These are phyloP conservation scores for Hippoglossus hippoglossus DNA, from an alignment of 2,797 vertebrate genomes.

Conservation along the genomic window DNA sequence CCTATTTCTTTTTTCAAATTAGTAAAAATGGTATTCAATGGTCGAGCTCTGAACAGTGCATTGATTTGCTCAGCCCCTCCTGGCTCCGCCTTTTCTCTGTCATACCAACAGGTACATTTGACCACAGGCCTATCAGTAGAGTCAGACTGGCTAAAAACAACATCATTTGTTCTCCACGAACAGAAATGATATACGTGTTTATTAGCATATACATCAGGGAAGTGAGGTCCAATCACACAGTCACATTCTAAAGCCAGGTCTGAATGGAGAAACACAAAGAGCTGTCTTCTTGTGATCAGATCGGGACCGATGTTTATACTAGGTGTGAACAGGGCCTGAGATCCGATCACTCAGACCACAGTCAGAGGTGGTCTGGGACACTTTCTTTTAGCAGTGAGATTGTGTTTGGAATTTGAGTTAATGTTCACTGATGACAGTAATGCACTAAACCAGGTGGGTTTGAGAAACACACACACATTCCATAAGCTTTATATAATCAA, in stretches of 20 bases:
- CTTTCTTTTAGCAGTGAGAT: conserved; percentile 2
- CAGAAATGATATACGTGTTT: background rate
- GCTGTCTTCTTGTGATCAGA: too few species aligned
- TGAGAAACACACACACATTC: conserved; percentile 26
- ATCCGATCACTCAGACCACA: background rate
- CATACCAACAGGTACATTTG: background rate
- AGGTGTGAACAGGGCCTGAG: too few species aligned
- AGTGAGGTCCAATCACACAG: background rate
- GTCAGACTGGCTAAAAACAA: too few species aligned
- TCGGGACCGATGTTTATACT: too few species aligned
- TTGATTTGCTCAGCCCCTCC: background rate
- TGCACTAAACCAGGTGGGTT: conserved; percentile 52
- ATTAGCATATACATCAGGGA: background rate
- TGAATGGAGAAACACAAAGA: too few species aligned
- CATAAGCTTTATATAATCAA: conserved; percentile 55
- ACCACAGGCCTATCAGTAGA: background rate
- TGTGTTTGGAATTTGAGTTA: conserved; percentile 6
- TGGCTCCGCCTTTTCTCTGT: background rate
- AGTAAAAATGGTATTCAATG: background rate
- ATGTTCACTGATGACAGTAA: conserved; percentile 23
- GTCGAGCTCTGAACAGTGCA: background rate
- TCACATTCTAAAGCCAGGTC: background rate
- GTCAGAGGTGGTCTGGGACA: background rate
- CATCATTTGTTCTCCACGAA: background rate
- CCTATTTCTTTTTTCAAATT: too few species aligned